Base-by-base conservation (phyloP, 2,888 invertebrate species). In the Nymphalis urticae region DNA sequence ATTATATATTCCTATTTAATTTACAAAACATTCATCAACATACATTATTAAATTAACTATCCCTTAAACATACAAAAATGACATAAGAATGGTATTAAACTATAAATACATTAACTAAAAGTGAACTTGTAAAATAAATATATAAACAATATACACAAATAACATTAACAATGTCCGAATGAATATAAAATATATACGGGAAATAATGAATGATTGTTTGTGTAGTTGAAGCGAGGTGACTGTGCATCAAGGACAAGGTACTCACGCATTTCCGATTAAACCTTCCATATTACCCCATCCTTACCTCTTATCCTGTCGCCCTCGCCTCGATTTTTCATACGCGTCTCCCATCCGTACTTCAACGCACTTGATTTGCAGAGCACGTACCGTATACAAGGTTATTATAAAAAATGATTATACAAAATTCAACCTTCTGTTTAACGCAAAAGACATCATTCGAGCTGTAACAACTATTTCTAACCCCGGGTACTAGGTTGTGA, bases 321-420 rank as follows among this genome's bases (percentile, higher is more conserved):
- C 90, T 83, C 82, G 82, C 87, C 89, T 88, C 89, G 89, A 90
- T 90, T 92, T 91, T 92, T 92, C 90, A 90, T 89, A 88, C 85
- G 85, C 85, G 85, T 77, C 85, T 86, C 84, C 86, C 88, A 86
- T 90, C 89, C 86, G 84, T 89, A 88, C 89, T 89, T 87, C 85
- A 89, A 86, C 84, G 82, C 85, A 90, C 91, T 92, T 91, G 90
- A 92, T 92, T 92, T 92, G 87, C 90, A 79, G 85, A 86, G 90
- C 91, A 91, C 91, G 91, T 89, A 85, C 73, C 47, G 59, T 60
- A 61, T 63, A 69, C 77, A 73, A 79, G 73, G 75, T 76, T 65
- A 73, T 77, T 75, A 71, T 74, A 72, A 66, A 63, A 60, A 64
- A 21, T n/a, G 32, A 42, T 51, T 73, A 64, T 48, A 74, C 79